These are phyloP conservation scores for Drosophila histrio DNA, from an alignment of 2,888 invertebrate species.

Conservation along the genomic window DNA sequence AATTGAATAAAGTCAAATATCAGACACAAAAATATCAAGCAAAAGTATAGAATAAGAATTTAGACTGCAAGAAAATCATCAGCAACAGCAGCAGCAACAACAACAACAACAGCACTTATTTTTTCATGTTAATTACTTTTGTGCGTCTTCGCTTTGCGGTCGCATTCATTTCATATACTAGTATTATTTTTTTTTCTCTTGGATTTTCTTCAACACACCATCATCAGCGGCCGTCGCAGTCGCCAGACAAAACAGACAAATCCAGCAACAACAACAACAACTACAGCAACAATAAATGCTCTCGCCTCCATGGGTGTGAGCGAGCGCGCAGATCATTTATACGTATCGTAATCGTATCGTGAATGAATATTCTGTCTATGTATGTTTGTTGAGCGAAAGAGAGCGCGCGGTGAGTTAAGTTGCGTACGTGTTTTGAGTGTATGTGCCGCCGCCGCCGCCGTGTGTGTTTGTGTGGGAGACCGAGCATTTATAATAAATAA, in stretches of 20 bases:
- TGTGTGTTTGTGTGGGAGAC: slow-evolving; percentile 51
- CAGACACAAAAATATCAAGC: slow-evolving; percentile 30
- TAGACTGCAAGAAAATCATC: slow-evolving; percentile 47
- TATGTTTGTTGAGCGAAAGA: slow-evolving; percentile 45
- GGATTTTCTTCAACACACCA: slow-evolving; percentile 59
- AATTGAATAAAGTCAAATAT: slow-evolving; percentile 52
- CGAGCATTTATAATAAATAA: slow-evolving; percentile 72
- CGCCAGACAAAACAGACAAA: slow-evolving; percentile 45
- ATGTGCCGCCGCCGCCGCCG: neutral
- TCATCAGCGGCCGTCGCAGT: slow-evolving; percentile 31
- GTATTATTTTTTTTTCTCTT: slow-evolving; percentile 69
- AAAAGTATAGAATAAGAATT: slow-evolving; percentile 52
- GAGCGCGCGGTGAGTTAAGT: slow-evolving; percentile 52
- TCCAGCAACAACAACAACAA: slow-evolving; percentile 31
- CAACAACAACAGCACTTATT: slow-evolving; percentile 49
- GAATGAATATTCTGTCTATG: slow-evolving; percentile 73
- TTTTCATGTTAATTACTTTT: slow-evolving; percentile 68
- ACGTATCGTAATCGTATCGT: slow-evolving; percentile 73
- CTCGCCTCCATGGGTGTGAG: slow-evolving; percentile 61
- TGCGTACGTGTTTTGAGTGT: slow-evolving; percentile 52
- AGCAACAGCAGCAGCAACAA: slow-evolving; percentile 18
- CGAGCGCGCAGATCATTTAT: slow-evolving; percentile 67
- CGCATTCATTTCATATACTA: slow-evolving; percentile 70
- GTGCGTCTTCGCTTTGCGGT: slow-evolving; percentile 69
- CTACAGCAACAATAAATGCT: slow-evolving; percentile 30